phyloP scores from a whole-genome alignment of 2,888 invertebrate species.

The Caenorhabditis angaria region DNA sequence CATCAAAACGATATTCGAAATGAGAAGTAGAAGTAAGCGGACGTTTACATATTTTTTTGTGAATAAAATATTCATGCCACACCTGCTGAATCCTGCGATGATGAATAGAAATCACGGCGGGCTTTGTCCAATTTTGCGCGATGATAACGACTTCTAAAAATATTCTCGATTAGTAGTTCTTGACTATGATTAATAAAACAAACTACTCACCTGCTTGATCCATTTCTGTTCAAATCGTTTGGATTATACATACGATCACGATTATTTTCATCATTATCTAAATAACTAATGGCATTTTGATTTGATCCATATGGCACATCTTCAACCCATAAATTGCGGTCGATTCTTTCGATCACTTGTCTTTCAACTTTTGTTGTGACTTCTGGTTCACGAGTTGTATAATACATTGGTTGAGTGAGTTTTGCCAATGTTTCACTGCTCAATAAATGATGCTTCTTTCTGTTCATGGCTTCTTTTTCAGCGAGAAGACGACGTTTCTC shows the following conservation, averaged over 20 bases:
- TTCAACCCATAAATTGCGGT: constrained; percentile 67
- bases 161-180: background rate
- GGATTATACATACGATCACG: constrained; percentile 53
- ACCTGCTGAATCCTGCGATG: constrained; percentile 55
- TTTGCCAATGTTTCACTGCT: constrained; percentile 66
- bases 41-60: constrained; percentile 12
- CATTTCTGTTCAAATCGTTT: constrained; percentile 50
- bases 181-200: background rate
- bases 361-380: constrained; percentile 67
- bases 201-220: constrained; percentile 46
- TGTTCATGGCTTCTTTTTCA: constrained; percentile 62
- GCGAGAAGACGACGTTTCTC: constrained; percentile 65
- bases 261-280: constrained; percentile 51
- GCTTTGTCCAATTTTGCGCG: constrained; percentile 64
- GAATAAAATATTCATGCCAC: constrained; percentile 43
- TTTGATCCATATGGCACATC: constrained; percentile 48
- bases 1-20: constrained; percentile 18
- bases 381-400: constrained; percentile 42
- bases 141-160: constrained; percentile 48
- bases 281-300: constrained; percentile 45
- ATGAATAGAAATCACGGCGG: constrained; percentile 67
- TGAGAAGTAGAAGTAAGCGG: constrained; percentile 27
- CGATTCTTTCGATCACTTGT: constrained; percentile 69
- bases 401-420: constrained; percentile 68
- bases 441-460: constrained; percentile 51